Conservation (phyloP, 2,797 vertebrate species). For the Ctenosaura bakeri region DNA sequence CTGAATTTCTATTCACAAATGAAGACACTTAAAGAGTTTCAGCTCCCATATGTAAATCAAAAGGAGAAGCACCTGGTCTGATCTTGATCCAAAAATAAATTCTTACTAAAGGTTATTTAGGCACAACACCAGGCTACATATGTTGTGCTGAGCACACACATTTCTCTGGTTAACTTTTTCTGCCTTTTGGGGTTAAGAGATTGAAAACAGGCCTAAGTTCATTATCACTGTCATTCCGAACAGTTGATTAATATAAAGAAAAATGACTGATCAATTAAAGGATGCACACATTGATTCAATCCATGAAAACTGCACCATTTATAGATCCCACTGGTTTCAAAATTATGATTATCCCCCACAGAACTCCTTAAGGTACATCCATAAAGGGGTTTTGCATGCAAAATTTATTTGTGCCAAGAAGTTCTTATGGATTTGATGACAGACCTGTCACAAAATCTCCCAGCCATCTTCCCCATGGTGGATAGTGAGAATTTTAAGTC, state of each 20-base stretch:
- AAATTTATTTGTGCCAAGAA: background rate
- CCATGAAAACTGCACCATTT: background rate
- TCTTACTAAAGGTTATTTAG: slow-evolving; percentile 3
- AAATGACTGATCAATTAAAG: background rate
- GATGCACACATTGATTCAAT: background rate
- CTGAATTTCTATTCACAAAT: slow-evolving; percentile 72
- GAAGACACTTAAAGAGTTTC: slow-evolving; percentile 72
- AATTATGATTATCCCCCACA: background rate
- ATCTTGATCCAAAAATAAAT: slow-evolving; percentile 43
- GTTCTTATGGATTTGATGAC: no score
- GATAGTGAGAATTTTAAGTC: background rate
- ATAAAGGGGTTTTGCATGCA: background rate
- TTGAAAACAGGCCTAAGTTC: background rate
- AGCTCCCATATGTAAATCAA: slow-evolving; percentile 74
- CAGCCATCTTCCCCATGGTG: no score
- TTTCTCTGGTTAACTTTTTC: background rate
- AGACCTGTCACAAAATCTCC: background rate
- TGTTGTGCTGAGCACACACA: background rate
- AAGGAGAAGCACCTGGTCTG: slow-evolving; percentile 36
- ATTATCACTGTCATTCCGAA: background rate
- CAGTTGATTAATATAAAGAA: background rate
- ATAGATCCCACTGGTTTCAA: background rate
- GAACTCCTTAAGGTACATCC: background rate
- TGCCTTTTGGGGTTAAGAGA: background rate
- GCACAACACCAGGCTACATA: background rate